Evolutionary conservation across 1,140 invertebrate species (phyloP), one percentile per base, ranked within the genome.

Genomic region (Pseudomyrmex cubaensis): DNA sequence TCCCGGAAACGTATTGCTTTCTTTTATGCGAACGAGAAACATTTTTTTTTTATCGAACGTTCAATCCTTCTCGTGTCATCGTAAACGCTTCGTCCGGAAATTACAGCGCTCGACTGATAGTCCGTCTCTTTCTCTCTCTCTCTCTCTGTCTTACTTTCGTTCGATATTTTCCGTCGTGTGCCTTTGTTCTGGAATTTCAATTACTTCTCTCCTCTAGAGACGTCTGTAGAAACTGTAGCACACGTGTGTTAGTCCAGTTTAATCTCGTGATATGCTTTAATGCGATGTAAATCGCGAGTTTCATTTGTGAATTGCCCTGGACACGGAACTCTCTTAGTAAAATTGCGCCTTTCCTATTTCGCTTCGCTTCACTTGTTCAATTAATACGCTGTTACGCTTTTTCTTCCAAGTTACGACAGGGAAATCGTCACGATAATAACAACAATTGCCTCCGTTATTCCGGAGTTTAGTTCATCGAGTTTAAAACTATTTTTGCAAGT

Each of bases 261-360:
- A 72, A 57, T 72, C n/a, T 57, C n/a, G 2, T 17, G 35, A 59
- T 15, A 59, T 46, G 10, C n/a, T 72, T 72, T 72, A 57, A 72
- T 44, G 54, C 20, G 35, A 73, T 73, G 52, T 57, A 72, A 56
- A 72, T 73, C 57, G 54, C 10, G 13, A 59, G 7, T 59, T 52
- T 69, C 22, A 46, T 46, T 73, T 56, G 35, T 35, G 22, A 1
- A 20, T 73, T 46, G 13, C 2, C 35, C 35, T 7, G 35, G 35
- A 15, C 50, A 22, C 35, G 15, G 17, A 72, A 13, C 25, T 44
- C 25, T 44, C 56, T 57, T 59, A 17, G 35, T 48, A 46, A 59
- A 44, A 46, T 59, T 59, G 44, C 13, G 17, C 17, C 25, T 57
- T 5, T 57, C 7, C 13, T 15, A 59, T 44, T 59, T 35, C 15